Conservation (phyloP, 53 echinoderm and acorn worm species). For the Antedon mediterranea region DNA sequence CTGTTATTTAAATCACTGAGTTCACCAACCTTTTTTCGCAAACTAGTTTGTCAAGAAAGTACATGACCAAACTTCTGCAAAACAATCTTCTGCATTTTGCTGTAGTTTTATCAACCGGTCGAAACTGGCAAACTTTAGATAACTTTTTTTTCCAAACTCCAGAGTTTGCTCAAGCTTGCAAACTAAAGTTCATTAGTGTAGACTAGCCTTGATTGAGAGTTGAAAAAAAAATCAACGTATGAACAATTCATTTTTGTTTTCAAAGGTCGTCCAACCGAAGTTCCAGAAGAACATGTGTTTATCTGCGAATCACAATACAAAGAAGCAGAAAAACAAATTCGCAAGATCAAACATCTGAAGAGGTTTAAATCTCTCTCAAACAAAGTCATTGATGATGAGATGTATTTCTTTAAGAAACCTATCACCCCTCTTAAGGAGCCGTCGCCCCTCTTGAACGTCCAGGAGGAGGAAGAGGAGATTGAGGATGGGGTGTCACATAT, state of each 20-base stretch:
- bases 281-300: conserved; percentile 59
- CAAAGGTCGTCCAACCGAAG: conserved; percentile 87
- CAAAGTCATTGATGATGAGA: conserved; percentile 94
- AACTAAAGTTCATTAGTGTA: too few species aligned
- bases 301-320: conserved; percentile 94
- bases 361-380: conserved; percentile 58
- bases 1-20: too few species aligned
- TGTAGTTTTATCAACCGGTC: too few species aligned
- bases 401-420: conserved; percentile 95
- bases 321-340: conserved; percentile 62
- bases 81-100: too few species aligned
- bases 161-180: too few species aligned
- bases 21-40: too few species aligned
- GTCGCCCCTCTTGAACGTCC: conserved; percentile 65
- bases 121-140: too few species aligned
- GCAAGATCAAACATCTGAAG: conserved; percentile 70
- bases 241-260: background rate
- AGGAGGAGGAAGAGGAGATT: conserved; percentile 22
- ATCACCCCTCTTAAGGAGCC: conserved; percentile 96
- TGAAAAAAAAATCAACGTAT: too few species aligned
- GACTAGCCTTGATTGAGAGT: too few species aligned
- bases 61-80: too few species aligned
- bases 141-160: too few species aligned
- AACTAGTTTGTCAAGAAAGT: too few species aligned
- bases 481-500: conserved; percentile 7